Conservation (phyloP, 2,797 vertebrate species). For the Hoplostethus mediterraneus region DNA sequence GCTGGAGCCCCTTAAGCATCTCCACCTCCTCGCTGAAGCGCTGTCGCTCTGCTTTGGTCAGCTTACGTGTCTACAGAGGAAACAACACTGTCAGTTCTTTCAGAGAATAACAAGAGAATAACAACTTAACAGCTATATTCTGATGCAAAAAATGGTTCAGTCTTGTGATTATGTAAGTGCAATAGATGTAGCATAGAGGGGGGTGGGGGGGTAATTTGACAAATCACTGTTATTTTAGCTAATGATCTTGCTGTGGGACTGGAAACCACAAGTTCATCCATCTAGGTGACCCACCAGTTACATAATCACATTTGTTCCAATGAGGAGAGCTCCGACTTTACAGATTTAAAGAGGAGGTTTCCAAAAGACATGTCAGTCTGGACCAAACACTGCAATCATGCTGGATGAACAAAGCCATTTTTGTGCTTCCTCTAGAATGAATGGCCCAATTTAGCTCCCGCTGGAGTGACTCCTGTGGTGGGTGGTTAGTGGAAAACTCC, state of each 20-base stretch:
- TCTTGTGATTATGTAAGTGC: constrained; percentile 43
- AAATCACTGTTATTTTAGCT: constrained; percentile 63
- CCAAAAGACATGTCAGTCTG: constrained; percentile 47
- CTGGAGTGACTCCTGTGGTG: constrained; percentile 67
- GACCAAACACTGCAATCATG: constrained; percentile 65
- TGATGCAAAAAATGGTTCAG: neutral
- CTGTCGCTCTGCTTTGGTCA: constrained; percentile 94
- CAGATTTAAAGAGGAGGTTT: constrained; percentile 51
- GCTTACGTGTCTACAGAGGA: constrained; percentile 89
- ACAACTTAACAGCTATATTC: neutral
- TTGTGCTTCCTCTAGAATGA: constrained; percentile 81
- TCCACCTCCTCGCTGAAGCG: constrained; percentile 98
- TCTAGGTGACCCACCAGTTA: constrained; percentile 60
- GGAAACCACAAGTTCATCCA: constrained; percentile 68
- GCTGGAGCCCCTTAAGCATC: constrained; percentile 98
- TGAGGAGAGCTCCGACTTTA: constrained; percentile 54
- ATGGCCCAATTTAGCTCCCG: constrained; percentile 79
- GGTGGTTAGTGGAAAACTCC: constrained; percentile 80
- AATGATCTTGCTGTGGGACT: constrained; percentile 57
- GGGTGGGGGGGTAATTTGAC: constrained; percentile 49
- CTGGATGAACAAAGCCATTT: constrained; percentile 76
- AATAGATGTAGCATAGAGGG: constrained; percentile 32
- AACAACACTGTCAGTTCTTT: constrained; percentile 11
- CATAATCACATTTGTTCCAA: constrained; percentile 68
- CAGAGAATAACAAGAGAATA: neutral